Evolutionary conservation across 1,140 invertebrate genomes (phyloP), one percentile per base, ranked within the genome.

Genomic region (Agrilus planipennis): DNA sequence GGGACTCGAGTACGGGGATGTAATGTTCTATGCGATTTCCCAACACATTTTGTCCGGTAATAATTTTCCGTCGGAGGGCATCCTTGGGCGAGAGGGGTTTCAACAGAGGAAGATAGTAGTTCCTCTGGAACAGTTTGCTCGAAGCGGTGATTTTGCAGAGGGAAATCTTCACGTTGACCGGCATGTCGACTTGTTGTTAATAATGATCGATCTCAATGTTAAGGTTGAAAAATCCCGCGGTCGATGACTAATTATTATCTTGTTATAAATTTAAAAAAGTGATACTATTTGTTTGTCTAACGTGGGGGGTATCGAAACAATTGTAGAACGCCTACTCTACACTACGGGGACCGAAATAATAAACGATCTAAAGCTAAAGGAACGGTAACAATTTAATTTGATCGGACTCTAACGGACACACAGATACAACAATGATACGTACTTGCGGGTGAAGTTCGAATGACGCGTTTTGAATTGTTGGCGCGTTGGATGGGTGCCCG

Each of bases 21-120:
- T 83, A 85, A 63, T 84, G 79, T 47, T 60, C 57, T 19, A 57
- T 54, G 22, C 57, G 27, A 11, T 29, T 39, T 19, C 57, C 57
- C 3, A 60, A 40, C 27, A 60, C 48, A 42, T 60, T 60, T 79
- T 80, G 53, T 1, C 54, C 56, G 16, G 55, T 60, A 17, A 59
- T 60, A 29, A 54, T 52, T 46, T 57, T 58, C 15, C 58, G 45
- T 42, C 79, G 68, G 53, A 80, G 78, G 1, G 82, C 83, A 54
- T 84, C 82, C 1, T 79, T 80, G 3, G 83, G 82, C 42, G 81
- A 83, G 32, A 88, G 81, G 0, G 81, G 83, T 7, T 82, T 81
- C 34, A 88, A 63, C 14, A 89, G 64, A 4, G 84, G 83, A 52
- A 87, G 84, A 56, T 87, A 87, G 61, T 87, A 83, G 18, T 82